Percentiles rank a stretch among this genome's conserved stretches.
Evolutionary conservation across 2,113 vertebrate species (phyloP).

Genomic region (Struthidea cinerea): DNA sequence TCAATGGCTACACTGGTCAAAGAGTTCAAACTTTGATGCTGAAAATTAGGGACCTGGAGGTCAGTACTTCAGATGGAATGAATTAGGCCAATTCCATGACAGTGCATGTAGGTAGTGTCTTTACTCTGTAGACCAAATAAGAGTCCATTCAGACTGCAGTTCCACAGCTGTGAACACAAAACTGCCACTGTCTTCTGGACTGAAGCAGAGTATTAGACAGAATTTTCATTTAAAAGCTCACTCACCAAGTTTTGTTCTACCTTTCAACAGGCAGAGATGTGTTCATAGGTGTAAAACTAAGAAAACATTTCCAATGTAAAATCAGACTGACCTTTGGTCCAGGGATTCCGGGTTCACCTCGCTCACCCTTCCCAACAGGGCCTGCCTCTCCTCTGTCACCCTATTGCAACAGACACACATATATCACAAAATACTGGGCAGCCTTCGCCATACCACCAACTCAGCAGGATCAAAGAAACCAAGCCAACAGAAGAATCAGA

Average conservation of each 20-base stretch:
- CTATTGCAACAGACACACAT: constrained; percentile 59
- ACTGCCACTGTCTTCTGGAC: background rate
- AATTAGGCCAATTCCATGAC: background rate
- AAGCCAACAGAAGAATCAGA: background rate
- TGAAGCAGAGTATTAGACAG: background rate
- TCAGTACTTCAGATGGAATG: background rate
- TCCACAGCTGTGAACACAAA: constrained; percentile 8
- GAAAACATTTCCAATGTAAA: background rate
- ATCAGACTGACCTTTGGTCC: constrained; percentile 87
- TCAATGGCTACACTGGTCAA: background rate
- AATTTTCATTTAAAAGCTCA: background rate
- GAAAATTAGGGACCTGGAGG: background rate
- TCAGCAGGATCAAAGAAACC: background rate
- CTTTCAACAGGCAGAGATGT: background rate
- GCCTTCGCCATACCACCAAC: background rate
- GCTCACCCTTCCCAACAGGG: constrained; percentile 86
- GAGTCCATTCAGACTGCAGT: background rate
- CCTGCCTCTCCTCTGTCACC: constrained; percentile 91
- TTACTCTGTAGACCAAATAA: background rate
- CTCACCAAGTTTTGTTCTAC: background rate
- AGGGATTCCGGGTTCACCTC: constrained; percentile 81
- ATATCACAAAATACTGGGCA: background rate
- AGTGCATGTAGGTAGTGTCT: background rate
- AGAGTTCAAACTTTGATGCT: background rate
- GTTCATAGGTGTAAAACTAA: background rate